A percentile compares a stretch with the other conserved stretches of the same genome.
Conservation (phyloP, 2,113 vertebrate species). For the Marcusenius ussheri region DNA sequence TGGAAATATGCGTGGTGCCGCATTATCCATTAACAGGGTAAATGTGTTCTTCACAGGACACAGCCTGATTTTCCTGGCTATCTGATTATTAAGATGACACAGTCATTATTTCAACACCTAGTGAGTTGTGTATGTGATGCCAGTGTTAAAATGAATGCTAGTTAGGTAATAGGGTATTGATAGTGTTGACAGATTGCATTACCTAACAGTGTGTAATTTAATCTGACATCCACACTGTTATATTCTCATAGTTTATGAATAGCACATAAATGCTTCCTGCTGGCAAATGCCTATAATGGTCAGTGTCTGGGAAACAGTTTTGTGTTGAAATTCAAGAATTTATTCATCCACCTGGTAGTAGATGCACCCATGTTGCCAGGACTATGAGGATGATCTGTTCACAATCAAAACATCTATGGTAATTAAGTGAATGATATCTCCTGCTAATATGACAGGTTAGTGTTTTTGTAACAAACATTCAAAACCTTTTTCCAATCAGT, state of each 20-base stretch:
- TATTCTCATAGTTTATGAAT: background rate
- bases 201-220: background rate
- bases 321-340: background rate
- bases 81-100: background rate
- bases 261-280: background rate
- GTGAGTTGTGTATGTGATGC: background rate
- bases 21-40: background rate
- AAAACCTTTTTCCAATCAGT: background rate
- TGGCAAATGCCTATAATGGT: background rate
- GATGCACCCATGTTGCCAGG: background rate
- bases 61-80: background rate
- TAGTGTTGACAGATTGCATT: background rate
- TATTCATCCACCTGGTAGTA: background rate
- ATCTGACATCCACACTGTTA: background rate
- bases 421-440: background rate
- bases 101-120: background rate
- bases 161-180: background rate
- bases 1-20: background rate
- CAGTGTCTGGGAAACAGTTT: background rate
- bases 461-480: background rate
- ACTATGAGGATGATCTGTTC: slow-evolving; percentile 3
- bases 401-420: background rate
- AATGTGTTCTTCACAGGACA: background rate
- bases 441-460: background rate
- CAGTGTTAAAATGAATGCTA: background rate